Conservation (phyloP, 2,888 invertebrate genomes). For the Nineta flava region DNA sequence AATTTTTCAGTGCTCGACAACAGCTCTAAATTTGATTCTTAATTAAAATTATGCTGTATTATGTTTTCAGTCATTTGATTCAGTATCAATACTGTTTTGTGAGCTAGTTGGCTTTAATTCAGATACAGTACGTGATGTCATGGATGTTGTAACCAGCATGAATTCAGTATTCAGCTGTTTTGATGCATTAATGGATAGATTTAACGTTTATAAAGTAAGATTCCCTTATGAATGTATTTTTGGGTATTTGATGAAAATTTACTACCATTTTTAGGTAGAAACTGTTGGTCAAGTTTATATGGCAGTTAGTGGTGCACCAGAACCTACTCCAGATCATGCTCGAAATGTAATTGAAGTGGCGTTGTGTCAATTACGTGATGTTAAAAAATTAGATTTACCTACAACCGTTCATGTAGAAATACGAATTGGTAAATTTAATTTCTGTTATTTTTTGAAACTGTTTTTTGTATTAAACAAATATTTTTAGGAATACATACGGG, state of each 20-base stretch:
- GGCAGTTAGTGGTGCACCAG: conserved; percentile 82
- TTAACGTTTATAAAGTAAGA: conserved; percentile 71
- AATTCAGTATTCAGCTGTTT: conserved; percentile 76
- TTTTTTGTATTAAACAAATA: conserved; percentile 1
- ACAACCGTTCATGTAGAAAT: conserved; percentile 42
- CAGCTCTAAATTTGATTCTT: no score
- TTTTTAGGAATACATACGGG: conserved; percentile 64
- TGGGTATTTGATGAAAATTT: neutral
- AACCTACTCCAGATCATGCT: conserved; percentile 56
- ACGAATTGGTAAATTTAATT: conserved; percentile 36
- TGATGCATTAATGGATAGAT: conserved; percentile 67
- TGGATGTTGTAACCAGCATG: conserved; percentile 71
- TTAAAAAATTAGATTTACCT: conserved; percentile 45
- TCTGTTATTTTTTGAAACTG: neutral
- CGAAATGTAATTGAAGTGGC: conserved; percentile 63
- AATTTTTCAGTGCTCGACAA: no score
- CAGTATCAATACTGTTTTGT: conserved; percentile 65
- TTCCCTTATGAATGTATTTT: neutral
- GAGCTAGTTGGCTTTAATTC: conserved; percentile 47
- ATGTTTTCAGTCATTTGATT: conserved; percentile 49
- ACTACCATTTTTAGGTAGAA: conserved; percentile 51
- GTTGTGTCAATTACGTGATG: conserved; percentile 52
- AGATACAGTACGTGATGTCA: conserved; percentile 39
- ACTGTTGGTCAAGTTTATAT: conserved; percentile 87
- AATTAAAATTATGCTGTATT: no score